Evolutionary conservation across 1,140 invertebrate genomes (phyloP).

Genomic region (Anthonomus grandis): DNA sequence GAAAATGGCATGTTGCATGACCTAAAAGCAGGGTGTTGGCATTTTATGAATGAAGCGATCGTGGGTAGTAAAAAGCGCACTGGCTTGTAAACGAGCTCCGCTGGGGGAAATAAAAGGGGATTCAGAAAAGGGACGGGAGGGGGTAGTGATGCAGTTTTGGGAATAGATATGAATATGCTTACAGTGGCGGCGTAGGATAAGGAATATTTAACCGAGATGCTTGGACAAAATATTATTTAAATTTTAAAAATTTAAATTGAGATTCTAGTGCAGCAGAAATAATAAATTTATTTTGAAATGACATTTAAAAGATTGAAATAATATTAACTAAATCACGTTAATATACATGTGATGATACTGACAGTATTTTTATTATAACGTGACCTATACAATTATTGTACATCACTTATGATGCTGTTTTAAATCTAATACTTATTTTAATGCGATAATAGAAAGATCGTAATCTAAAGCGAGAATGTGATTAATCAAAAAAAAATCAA

Average conservation of each 20-base stretch:
- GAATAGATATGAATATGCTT: not conserved
- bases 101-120: conserved; percentile 1
- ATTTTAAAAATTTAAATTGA: not conserved
- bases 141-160: conserved; percentile 7
- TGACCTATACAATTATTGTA: too few species aligned
- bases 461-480: too few species aligned
- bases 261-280: not conserved
- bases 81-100: conserved; percentile 3
- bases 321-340: too few species aligned
- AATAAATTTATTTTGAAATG: too few species aligned
- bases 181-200: not conserved
- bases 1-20: too few species aligned
- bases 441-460: too few species aligned
- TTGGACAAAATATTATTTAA: not conserved
- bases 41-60: conserved; percentile 22
- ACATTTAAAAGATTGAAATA: too few species aligned
- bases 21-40: conserved; percentile 22
- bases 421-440: too few species aligned
- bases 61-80: conserved; percentile 21
- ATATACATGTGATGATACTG: too few species aligned
- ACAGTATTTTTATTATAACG: too few species aligned
- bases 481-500: too few species aligned
- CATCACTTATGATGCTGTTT: too few species aligned
- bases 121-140: not conserved
- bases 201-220: not conserved